A percentile compares a stretch with the other conserved stretches of the same genome.
phyloP scores from a whole-genome alignment of 2,113 vertebrate species.

The Tupaia chinensis region DNA sequence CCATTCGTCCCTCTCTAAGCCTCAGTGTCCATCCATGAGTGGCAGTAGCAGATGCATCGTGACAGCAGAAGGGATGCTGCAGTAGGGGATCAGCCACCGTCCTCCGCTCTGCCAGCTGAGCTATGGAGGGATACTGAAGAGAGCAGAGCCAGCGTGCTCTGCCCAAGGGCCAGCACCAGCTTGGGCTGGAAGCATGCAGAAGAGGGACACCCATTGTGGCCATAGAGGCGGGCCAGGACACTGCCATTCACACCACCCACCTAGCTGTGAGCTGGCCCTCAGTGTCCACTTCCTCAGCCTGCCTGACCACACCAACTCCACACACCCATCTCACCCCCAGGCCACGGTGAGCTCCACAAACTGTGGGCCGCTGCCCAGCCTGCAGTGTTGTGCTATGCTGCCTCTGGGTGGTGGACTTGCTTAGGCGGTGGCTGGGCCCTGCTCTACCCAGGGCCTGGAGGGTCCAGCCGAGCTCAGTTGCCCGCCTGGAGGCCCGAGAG shows the following conservation, averaged over 20 bases:
- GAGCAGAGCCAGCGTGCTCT: not conserved
- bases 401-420: not conserved
- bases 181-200: too few species aligned
- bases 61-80: not conserved
- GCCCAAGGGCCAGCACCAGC: not conserved
- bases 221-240: not conserved
- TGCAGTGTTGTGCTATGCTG: not conserved
- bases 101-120: too few species aligned
- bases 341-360: not conserved
- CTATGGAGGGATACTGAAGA: too few species aligned
- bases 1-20: not conserved
- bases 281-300: not conserved
- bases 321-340: not conserved
- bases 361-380: not conserved
- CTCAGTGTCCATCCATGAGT: not conserved
- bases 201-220: not conserved
- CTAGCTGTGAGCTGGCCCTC: not conserved
- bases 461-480: not conserved
- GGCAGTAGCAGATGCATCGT: rapidly evolving
- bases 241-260: not conserved
- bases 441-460: not conserved
- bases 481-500: not conserved
- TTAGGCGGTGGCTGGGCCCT: not conserved
- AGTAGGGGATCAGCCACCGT: too few species aligned
- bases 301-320: not conserved